A percentile compares a stretch with the other conserved stretches of the same genome.
These are phyloP conservation scores for Ostrea denselamellosa DNA, from an alignment of 1,140 invertebrate genomes.

Conservation along the genomic window DNA sequence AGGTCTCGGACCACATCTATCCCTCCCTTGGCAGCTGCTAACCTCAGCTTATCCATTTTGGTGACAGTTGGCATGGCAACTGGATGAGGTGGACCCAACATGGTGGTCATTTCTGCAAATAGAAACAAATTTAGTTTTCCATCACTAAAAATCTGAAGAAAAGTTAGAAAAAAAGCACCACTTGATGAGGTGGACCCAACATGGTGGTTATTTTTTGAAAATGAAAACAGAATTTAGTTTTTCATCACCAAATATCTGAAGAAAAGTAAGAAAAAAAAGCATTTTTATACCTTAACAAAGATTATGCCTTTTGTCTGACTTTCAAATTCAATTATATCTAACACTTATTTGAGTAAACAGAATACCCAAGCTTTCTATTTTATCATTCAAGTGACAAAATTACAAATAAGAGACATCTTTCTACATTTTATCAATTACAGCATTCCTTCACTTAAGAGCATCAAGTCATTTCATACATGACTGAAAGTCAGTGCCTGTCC, in stretches of 20 bases:
- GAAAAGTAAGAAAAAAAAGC: neutral
- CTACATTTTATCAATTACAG: neutral
- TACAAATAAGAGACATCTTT: neutral
- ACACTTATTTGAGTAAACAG: too few relatives aligned
- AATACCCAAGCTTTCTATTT: too few relatives aligned
- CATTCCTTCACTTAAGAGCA: neutral
- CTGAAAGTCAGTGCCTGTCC: neutral
- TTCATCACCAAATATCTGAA: neutral
- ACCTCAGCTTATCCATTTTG: slow-evolving; percentile 61
- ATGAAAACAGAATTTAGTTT: neutral
- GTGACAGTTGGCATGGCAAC: slow-evolving; percentile 44
- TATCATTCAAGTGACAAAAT: neutral
- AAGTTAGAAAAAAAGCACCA: too few relatives aligned
- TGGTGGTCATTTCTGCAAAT: slow-evolving; percentile 34
- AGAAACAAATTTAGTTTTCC: neutral
- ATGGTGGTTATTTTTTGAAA: slow-evolving; percentile 29
- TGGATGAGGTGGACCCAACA: slow-evolving; percentile 40
- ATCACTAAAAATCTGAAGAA: too few relatives aligned
- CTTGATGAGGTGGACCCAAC: slow-evolving; percentile 39
- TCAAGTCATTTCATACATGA: neutral
- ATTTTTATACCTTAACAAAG: neutral
- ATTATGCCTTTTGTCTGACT: neutral
- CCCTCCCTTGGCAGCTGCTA: slow-evolving; percentile 74
- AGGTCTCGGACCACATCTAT: slow-evolving; percentile 69
- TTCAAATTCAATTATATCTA: too few relatives aligned